phyloP scores from a whole-genome alignment of 2,113 vertebrate species.

The Macquaria ambigua region DNA sequence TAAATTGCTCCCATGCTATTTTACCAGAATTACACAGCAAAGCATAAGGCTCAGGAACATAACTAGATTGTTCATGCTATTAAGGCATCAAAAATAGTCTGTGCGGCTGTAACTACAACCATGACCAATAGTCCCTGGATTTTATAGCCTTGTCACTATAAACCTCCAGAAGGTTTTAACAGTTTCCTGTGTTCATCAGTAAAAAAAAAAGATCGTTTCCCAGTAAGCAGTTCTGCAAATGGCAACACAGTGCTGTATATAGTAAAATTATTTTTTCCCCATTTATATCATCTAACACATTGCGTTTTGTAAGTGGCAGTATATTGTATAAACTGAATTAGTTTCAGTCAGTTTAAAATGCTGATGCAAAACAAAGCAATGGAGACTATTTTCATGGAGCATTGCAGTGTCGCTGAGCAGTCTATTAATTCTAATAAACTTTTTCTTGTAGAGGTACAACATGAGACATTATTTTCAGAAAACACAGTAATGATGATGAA shows the following conservation, averaged over 20 bases:
- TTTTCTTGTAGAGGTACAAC: background rate
- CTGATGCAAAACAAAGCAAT: constrained; percentile 34
- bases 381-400: background rate
- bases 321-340: background rate
- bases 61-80: constrained; percentile 47
- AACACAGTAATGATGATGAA: constrained; percentile 10
- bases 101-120: constrained; percentile 16
- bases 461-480: background rate
- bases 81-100: constrained; percentile 28
- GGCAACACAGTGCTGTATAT: background rate
- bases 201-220: constrained; percentile 6
- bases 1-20: constrained; percentile 51
- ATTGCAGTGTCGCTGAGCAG: background rate
- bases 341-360: constrained; percentile 12
- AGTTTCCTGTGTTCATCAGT: constrained; percentile 17
- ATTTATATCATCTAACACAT: background rate
- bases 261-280: background rate
- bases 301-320: background rate
- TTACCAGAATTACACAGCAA: constrained; percentile 40
- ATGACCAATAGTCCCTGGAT: constrained; percentile 25
- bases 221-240: constrained; percentile 17
- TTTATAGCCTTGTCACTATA: constrained; percentile 22
- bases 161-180: constrained; percentile 21
- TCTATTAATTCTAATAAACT: background rate
- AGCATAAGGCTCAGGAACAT: constrained; percentile 12